Evolutionary conservation across 2,888 invertebrate species (phyloP).

Genomic region (Panzeria rudis): DNA sequence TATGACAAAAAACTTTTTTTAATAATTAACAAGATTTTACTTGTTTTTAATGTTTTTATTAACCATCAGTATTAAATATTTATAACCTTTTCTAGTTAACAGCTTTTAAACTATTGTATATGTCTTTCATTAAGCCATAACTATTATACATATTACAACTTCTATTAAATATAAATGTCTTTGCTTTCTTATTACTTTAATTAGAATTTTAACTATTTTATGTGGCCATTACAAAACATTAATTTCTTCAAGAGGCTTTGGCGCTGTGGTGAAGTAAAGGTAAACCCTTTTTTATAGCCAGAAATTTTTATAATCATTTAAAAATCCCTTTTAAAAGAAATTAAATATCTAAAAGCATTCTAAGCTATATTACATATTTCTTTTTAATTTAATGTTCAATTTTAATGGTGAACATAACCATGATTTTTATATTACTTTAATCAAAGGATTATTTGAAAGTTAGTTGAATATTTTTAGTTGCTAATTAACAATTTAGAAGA

Average conservation of each 20-base stretch:
- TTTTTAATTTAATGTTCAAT: neutral
- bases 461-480: neutral
- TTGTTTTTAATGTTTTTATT: slow-evolving; percentile 17
- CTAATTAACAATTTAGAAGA: slow-evolving; percentile 5
- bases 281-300: slow-evolving; percentile 29
- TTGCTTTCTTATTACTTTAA: slow-evolving; percentile 36
- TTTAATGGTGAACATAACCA: slow-evolving; percentile 8
- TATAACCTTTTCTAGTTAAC: neutral
- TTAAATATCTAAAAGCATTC: slow-evolving; percentile 29
- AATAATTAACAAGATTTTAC: neutral
- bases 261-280: neutral
- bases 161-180: slow-evolving; percentile 19
- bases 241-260: neutral
- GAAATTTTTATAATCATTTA: neutral
- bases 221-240: slow-evolving; percentile 24
- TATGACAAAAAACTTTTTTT: neutral
- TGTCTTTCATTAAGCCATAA: slow-evolving; percentile 65
- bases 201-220: slow-evolving; percentile 54
- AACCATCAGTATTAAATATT: neutral
- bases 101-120: neutral
- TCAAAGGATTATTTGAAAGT: neutral
- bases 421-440: slow-evolving; percentile 31
- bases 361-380: neutral
- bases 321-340: slow-evolving; percentile 10
- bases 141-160: slow-evolving; percentile 3